Percentiles rank a stretch among this genome's conserved stretches.
Evolutionary conservation across 1,140 invertebrate genomes (phyloP).

Genomic region (Meteorus sp.): DNA sequence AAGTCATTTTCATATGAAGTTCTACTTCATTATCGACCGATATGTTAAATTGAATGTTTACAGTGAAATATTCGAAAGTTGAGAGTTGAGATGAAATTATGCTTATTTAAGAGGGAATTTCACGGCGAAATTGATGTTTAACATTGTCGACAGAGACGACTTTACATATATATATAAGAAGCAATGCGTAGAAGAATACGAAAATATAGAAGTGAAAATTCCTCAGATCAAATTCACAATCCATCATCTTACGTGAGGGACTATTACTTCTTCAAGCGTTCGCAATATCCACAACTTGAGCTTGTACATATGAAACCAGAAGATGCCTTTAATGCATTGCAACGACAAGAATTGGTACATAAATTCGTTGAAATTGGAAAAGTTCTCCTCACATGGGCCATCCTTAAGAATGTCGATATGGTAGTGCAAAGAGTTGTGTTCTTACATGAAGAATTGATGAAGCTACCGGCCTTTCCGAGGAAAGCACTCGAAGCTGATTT

Average conservation of each 20-base stretch:
- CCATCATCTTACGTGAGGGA: constrained; percentile 93
- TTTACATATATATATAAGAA: no score
- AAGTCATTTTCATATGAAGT: no score
- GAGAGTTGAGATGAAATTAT: constrained; percentile 3
- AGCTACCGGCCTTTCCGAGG: constrained; percentile 95
- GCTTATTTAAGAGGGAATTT: background rate
- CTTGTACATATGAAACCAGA: constrained; percentile 93
- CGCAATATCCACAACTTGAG: constrained; percentile 95
- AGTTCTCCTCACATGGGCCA: constrained; percentile 85
- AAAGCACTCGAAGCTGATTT: constrained; percentile 97
- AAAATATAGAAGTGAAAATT: constrained; percentile 16
- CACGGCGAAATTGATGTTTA: no score
- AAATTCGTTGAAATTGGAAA: constrained; percentile 99
- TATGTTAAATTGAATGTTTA: no score
- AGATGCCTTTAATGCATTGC: constrained; percentile 87
- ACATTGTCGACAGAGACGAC: no score
- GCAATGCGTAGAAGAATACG: no score
- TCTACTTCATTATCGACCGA: no score
- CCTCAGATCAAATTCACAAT: constrained; percentile 90
- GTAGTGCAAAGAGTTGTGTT: constrained; percentile 96
- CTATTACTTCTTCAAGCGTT: constrained; percentile 98
- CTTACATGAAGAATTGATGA: constrained; percentile 98
- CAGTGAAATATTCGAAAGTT: no score
- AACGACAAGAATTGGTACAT: constrained; percentile 88
- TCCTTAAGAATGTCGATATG: constrained; percentile 89